These are phyloP conservation scores for Leptopilina drosophilae DNA, from an alignment of 2,888 invertebrate species.

Conservation along the genomic window DNA sequence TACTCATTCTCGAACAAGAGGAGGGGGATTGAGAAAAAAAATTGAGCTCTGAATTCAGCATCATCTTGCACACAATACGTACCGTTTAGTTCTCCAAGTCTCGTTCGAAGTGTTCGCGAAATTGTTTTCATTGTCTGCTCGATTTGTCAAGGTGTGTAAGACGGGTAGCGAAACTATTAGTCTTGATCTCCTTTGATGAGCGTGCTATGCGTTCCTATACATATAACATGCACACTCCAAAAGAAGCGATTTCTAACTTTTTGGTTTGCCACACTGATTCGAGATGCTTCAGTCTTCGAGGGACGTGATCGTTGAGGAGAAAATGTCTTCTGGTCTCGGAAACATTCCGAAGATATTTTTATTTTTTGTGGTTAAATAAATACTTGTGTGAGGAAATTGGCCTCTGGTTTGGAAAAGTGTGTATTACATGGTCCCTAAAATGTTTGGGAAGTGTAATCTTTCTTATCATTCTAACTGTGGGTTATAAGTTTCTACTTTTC, in stretches of 20 bases:
- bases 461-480: no score
- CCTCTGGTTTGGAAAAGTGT: no score
- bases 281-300: constrained; percentile 6
- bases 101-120: constrained; percentile 64
- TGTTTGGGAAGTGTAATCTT: no score
- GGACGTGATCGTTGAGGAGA: constrained; percentile 12
- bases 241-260: constrained; percentile 14
- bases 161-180: constrained; percentile 74
- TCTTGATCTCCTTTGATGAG: constrained; percentile 48
- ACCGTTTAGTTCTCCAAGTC: constrained; percentile 68
- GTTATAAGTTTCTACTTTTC: no score
- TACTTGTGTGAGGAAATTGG: background rate
- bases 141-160: constrained; percentile 75
- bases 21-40: constrained; percentile 52
- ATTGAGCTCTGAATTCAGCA: constrained; percentile 51
- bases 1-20: constrained; percentile 55
- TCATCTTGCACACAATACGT: constrained; percentile 65
- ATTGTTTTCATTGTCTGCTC: constrained; percentile 75
- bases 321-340: background rate
- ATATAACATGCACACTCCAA: background rate
- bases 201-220: background rate
- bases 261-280: constrained; percentile 10
- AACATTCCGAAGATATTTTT: no score
- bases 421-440: no score
- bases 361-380: no score